Base-by-base conservation (phyloP, 2,797 vertebrate genomes). In the Parauchenoglanis ngamensis region DNA sequence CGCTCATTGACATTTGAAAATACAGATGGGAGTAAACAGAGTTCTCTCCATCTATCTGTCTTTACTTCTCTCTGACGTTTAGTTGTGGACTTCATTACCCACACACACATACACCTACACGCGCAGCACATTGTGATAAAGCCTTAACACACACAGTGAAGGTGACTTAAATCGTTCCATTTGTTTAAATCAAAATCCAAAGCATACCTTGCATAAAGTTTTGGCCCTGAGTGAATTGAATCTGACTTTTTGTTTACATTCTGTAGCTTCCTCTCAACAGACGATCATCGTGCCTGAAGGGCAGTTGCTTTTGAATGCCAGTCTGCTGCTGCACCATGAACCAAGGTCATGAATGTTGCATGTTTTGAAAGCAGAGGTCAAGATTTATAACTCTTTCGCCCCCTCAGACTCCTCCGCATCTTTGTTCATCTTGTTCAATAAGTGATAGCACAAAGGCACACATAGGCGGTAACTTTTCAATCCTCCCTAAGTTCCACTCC, bases 351-450 rank as follows among this genome's bases (percentile, higher is more conserved):
- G 85, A 87, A 90, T 86, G 70, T 88, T 93, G 86, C 88, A 92
- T 92, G 92, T 89, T 92, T 57, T 86, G 85, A 80, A 87, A 86
- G 78, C 86, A 91, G 92, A 92, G 88, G 93, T 94, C 89, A 93
- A 91, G 93, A 92, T 92, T 89, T 87, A 90, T 92, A 92, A 88
- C 68, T 70, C 52, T 46, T 85, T 90, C 86, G 17, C 81, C 87
- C 54, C 87, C 86, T 75, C 80, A 80, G 77, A 87, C 86, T 83
- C 83, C 75, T 85, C 70, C 5, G 3, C 70, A 81, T 87, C 88
- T 86, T 90, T 89, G 86, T 85, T 86, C 44, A 76, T 88, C 61
- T 57, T 73, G 63, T 82, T 89, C 61, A 80, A 68, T 88, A 72
- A 80, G 84, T 68, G 83, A 88, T 85, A 59, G 15, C 11, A 19